A percentile compares a stretch with the other conserved stretches of the same genome.
Evolutionary conservation across 2,797 vertebrate genomes (phyloP).

Genomic region (Rousettus madagascariensis): DNA sequence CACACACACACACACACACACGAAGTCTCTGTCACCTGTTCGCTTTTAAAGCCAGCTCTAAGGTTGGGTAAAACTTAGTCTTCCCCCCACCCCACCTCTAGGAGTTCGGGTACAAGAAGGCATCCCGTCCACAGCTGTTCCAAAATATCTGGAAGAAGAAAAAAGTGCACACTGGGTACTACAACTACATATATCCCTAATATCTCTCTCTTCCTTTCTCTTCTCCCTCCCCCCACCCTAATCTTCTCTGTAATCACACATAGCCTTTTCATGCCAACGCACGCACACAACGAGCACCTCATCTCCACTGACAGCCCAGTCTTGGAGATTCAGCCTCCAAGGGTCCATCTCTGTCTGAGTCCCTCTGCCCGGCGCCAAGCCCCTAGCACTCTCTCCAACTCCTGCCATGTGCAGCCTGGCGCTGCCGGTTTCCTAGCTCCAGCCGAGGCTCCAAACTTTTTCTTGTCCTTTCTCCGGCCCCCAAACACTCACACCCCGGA

Average conservation of each 20-base stretch:
- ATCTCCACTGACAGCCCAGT: background rate
- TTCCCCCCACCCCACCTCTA: background rate
- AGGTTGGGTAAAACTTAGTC: slow-evolving; percentile 55
- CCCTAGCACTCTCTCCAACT: background rate
- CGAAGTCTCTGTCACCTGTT: slow-evolving; percentile 63
- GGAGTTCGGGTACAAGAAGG: background rate
- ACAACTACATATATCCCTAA: background rate
- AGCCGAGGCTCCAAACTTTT: slow-evolving; percentile 64
- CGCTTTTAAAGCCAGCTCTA: slow-evolving; percentile 21
- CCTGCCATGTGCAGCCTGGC: background rate
- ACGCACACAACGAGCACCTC: background rate
- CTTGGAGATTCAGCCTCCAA: background rate
- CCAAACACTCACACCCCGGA: background rate
- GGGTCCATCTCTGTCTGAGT: background rate
- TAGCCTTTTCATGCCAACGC: background rate
- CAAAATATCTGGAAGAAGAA: background rate
- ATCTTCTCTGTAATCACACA: background rate
- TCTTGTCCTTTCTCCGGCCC: background rate
- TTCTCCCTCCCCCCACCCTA: background rate
- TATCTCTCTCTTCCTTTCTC: background rate
- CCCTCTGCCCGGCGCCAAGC: background rate
- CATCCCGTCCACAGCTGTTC: background rate
- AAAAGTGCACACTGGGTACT: background rate
- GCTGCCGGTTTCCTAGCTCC: background rate
- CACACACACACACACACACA: no score